Evolutionary conservation across 2,888 invertebrate species (phyloP), one percentile per base, ranked within the genome.

Genomic region (Pseudanteris insignis): DNA sequence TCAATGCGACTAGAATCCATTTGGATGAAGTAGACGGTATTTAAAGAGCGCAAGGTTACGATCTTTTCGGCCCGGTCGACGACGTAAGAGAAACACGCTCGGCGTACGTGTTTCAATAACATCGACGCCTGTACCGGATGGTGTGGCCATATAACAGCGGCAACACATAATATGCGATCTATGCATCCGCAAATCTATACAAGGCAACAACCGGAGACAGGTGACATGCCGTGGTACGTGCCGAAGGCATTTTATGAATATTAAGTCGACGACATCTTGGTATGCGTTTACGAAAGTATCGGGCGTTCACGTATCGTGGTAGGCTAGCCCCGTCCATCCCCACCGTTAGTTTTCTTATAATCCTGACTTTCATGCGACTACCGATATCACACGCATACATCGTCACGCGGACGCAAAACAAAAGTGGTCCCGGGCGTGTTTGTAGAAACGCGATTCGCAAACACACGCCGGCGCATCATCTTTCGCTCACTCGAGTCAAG

Each of bases 141-240:
- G 29, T 44, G 10, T 44, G 10, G 38, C 60, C 60, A 48, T 60
- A 54, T 30, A 38, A 37, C 48, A 38, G 24, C 41, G 59, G 36
- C 48, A 47, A 47, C 48, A 43, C 53, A 48, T 53, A 55, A 61
- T 58, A 55, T 53, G 61, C 63, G 58, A 58, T 62, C 53, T 48
- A 63, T 63, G 65, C 66, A 70, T 67, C 68, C 67, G 67, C 65
- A 64, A 66, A 64, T 36, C 69, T 68, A 67, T 68, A 68, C 63
- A 67, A 69, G 66, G 68, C 61, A 63, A 67, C 65, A 54, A 38
- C 50, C 48, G 47, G 55, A 54, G 57, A 54, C 54, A 55, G 55
- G 43, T 43, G 60, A 50, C 57, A 40, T 50, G 34, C 8, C 55
- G 34, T 58, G 33, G 48, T 58, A 63, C 58, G 58, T 59, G 63